Evolutionary conservation across 1,140 invertebrate species (phyloP).

Genomic region (Meteorus sp.): DNA sequence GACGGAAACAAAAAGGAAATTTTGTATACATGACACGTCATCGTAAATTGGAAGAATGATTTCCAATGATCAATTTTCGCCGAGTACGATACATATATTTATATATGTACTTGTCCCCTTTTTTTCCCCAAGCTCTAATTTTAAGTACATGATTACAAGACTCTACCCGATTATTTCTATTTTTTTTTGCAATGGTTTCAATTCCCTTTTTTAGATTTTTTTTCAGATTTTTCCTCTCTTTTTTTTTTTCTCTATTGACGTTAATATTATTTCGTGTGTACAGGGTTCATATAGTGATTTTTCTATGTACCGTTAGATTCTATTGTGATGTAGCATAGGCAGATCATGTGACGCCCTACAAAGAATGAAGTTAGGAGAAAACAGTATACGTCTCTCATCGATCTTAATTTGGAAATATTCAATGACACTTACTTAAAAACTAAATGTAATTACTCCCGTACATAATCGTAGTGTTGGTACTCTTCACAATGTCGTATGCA

Average conservation of each 20-base stretch:
- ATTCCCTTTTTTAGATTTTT: not conserved
- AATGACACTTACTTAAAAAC: not conserved
- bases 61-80: not conserved
- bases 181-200: not conserved
- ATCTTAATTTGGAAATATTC: not conserved
- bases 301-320: too few relatives aligned
- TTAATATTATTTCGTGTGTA: too few relatives aligned
- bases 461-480: not conserved
- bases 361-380: too few relatives aligned
- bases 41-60: too few relatives aligned
- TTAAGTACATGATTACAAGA: not conserved
- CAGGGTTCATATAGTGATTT: too few relatives aligned
- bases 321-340: too few relatives aligned
- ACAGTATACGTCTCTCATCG: not conserved
- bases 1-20: too few relatives aligned
- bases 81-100: not conserved
- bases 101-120: too few relatives aligned
- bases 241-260: too few relatives aligned
- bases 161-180: not conserved
- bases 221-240: not conserved
- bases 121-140: not conserved
- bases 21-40: too few relatives aligned
- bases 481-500: not conserved
- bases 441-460: conserved; percentile 5
- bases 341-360: too few relatives aligned